Evolutionary conservation across 2,888 invertebrate genomes (phyloP).

Genomic region (Eilema caniola): DNA sequence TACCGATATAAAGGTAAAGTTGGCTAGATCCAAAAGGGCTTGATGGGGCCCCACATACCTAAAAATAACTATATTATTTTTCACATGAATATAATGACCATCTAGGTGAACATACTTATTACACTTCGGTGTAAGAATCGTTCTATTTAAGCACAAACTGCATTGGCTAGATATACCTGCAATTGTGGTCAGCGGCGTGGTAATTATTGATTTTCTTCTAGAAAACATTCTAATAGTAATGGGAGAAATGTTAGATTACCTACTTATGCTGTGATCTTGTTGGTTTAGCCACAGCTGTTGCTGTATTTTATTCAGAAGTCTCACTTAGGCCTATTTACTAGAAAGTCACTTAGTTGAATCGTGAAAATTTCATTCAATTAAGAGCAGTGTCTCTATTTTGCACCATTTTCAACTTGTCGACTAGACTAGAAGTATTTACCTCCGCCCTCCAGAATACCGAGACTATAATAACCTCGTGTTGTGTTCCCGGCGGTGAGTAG

Average conservation of each 20-base stretch:
- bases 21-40: background rate
- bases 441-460: too few relatives aligned
- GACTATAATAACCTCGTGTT: too few relatives aligned
- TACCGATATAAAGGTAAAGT: background rate
- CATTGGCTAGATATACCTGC: conserved; percentile 55
- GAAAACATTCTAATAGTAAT: conserved; percentile 54
- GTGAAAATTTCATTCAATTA: too few relatives aligned
- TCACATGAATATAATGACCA: background rate
- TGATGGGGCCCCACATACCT: too few relatives aligned
- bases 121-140: conserved; percentile 48
- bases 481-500: too few relatives aligned
- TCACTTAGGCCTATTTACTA: too few relatives aligned
- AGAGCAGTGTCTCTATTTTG: too few relatives aligned
- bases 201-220: conserved; percentile 69
- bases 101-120: background rate
- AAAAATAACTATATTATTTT: background rate
- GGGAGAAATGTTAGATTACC: conserved; percentile 42
- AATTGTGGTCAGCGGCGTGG: conserved; percentile 60
- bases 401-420: too few relatives aligned
- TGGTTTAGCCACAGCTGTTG: conserved; percentile 27
- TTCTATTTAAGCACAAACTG: conserved; percentile 53
- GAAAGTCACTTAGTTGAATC: too few relatives aligned
- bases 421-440: too few relatives aligned
- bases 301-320: background rate
- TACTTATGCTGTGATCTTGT: conserved; percentile 32